Evolutionary conservation across 2,113 vertebrate genomes (phyloP).

Genomic region (Pagrus major): DNA sequence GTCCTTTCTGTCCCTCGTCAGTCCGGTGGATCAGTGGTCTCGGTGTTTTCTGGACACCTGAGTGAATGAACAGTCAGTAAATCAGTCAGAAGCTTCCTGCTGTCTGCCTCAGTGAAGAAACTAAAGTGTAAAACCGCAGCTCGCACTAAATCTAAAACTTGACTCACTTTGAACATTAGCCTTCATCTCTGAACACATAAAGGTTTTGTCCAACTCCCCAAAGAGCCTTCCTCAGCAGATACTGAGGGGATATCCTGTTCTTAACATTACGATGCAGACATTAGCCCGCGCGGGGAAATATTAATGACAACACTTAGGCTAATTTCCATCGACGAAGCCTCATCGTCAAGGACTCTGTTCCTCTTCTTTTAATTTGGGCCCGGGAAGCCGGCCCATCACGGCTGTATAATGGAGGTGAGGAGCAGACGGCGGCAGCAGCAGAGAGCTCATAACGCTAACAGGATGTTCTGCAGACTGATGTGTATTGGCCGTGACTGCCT

Average conservation of each 20-base stretch:
- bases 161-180: constrained; percentile 60
- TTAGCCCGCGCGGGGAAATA: constrained; percentile 66
- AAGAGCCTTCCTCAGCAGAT: constrained; percentile 73
- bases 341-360: constrained; percentile 73
- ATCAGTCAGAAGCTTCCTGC: background rate
- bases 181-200: constrained; percentile 65
- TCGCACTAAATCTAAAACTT: constrained; percentile 57
- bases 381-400: constrained; percentile 72
- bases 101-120: background rate
- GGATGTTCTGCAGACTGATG: constrained; percentile 76
- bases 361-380: constrained; percentile 77
- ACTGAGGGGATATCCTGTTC: constrained; percentile 66
- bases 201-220: constrained; percentile 59
- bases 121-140: constrained; percentile 3
- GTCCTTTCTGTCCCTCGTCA: background rate
- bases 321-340: constrained; percentile 69
- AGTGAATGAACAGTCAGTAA: background rate
- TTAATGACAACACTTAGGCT: constrained; percentile 82
- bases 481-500: constrained; percentile 66
- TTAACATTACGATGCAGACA: constrained; percentile 66
- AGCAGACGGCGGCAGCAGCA: constrained; percentile 61
- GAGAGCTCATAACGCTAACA: constrained; percentile 75
- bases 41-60: background rate
- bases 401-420: constrained; percentile 73
- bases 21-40: background rate